These are phyloP conservation scores for Limenitis camilla DNA, from an alignment of 2,888 invertebrate genomes.

Conservation along the genomic window DNA sequence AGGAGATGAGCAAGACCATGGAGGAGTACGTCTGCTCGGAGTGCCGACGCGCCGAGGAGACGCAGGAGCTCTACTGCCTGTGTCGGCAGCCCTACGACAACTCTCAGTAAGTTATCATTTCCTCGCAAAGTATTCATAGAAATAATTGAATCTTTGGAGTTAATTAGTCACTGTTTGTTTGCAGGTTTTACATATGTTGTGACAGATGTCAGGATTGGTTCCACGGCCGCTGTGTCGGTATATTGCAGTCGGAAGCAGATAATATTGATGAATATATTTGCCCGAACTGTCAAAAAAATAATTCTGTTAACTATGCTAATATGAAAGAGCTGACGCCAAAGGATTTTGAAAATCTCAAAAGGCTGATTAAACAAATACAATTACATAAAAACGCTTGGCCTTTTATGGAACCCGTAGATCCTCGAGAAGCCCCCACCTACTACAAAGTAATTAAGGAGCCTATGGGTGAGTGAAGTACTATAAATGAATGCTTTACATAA, in stretches of 20 bases:
- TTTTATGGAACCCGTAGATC: constrained; percentile 97
- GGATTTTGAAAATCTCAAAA: constrained; percentile 88
- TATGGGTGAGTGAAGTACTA: constrained; percentile 83
- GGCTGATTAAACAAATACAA: constrained; percentile 92
- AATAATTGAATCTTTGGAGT: not conserved
- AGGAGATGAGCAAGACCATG: constrained; percentile 91
- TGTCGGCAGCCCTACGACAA: constrained; percentile 98
- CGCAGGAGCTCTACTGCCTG: constrained; percentile 95
- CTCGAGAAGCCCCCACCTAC: constrained; percentile 96
- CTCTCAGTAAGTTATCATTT: constrained; percentile 83
- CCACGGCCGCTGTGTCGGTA: constrained; percentile 97
- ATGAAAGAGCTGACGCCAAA: constrained; percentile 86
- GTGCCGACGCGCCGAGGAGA: constrained; percentile 88
- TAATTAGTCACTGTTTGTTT: constrained; percentile 28
- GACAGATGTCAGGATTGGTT: constrained; percentile 99
- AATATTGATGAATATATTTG: constrained; percentile 97
- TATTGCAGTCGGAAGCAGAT: constrained; percentile 93
- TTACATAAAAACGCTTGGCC: constrained; percentile 98
- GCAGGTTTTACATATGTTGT: constrained; percentile 98
- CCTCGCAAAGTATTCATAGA: not conserved
- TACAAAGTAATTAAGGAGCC: constrained; percentile 96
- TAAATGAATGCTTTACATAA: not conserved
- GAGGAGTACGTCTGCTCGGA: constrained; percentile 93
- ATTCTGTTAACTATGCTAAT: constrained; percentile 90
- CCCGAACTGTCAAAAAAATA: constrained; percentile 94